These are phyloP conservation scores for Notechis scutatus DNA, from an alignment of 2,113 vertebrate genomes.

Conservation along the genomic window DNA sequence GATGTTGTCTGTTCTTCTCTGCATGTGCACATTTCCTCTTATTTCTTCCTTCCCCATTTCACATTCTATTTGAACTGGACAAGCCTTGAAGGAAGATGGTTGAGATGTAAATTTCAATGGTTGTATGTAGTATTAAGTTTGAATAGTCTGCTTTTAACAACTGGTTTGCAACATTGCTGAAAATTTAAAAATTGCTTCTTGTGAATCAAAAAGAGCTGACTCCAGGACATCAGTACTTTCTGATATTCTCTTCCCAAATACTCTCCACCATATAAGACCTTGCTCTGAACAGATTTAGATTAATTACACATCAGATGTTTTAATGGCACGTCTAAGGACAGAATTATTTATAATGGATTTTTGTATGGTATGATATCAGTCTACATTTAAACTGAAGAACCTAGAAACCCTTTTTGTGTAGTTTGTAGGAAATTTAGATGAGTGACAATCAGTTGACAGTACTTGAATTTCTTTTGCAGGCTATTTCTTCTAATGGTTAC, in stretches of 20 bases:
- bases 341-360: not conserved
- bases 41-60: fast-evolving
- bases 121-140: not conserved
- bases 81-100: not conserved
- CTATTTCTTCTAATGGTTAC: not conserved
- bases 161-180: not conserved
- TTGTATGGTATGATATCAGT: not conserved
- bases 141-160: not conserved
- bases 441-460: not conserved
- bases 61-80: fast-evolving
- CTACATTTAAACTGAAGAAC: not conserved
- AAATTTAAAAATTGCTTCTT: not conserved
- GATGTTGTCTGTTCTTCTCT: fast-evolving
- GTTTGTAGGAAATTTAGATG: not conserved
- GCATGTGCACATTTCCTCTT: not conserved
- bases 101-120: fast-evolving
- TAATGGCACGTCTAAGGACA: not conserved
- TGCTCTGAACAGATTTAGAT: not conserved
- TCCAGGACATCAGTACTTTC: not conserved
- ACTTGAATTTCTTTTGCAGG: not conserved
- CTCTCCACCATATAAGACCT: not conserved
- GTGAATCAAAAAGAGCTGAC: not conserved
- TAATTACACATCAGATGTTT: not conserved
- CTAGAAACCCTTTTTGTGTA: not conserved
- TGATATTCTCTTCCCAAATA: not conserved